Conservation (phyloP, 2,113 vertebrate genomes). For the Sitta europaea region DNA sequence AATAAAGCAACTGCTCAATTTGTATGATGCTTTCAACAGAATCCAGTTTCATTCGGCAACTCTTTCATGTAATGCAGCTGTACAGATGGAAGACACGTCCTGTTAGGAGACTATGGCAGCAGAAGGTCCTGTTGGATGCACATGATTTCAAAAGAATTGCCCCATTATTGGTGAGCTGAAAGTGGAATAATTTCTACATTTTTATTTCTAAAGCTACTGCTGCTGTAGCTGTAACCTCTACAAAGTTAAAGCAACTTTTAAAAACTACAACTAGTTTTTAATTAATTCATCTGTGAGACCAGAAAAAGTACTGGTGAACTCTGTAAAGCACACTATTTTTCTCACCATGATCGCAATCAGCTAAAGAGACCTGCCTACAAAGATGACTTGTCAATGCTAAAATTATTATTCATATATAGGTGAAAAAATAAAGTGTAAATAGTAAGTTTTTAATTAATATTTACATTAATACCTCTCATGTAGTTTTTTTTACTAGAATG, state of each 20-base stretch:
- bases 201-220: neutral
- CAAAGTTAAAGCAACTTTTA: neutral
- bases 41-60: neutral
- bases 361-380: neutral
- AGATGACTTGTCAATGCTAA: neutral
- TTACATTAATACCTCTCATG: neutral
- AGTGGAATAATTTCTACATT: neutral
- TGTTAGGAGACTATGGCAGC: neutral
- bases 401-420: neutral
- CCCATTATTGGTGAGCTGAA: neutral
- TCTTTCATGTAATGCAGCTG: neutral
- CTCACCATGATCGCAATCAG: neutral
- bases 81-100: neutral
- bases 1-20: neutral
- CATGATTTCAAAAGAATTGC: neutral
- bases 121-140: neutral
- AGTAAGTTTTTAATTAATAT: neutral
- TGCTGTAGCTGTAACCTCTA: neutral
- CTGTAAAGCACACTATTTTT: neutral
- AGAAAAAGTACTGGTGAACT: neutral
- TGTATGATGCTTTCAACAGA: neutral
- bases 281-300: neutral
- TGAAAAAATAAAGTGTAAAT: neutral
- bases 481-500: neutral
- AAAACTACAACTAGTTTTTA: neutral